A percentile compares a stretch with the other conserved stretches of the same genome.
phyloP scores from a whole-genome alignment of 2,888 invertebrate genomes.

The Eristalis pertinax region DNA sequence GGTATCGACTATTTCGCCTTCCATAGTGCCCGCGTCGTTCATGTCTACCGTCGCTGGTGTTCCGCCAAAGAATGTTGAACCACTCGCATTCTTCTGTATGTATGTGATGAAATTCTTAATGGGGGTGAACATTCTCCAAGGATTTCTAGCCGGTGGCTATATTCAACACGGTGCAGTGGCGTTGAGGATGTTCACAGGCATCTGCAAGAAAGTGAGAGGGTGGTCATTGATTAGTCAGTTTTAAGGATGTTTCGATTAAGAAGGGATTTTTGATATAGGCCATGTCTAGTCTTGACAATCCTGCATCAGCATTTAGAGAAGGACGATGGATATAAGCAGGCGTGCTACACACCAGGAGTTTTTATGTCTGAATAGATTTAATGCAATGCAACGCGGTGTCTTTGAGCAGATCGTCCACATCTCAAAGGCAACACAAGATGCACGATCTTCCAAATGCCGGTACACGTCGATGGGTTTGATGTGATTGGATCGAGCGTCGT shows the following conservation, averaged over 20 bases:
- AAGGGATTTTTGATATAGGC: neutral
- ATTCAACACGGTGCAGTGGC: neutral
- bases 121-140: constrained; percentile 79
- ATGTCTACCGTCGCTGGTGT: constrained; percentile 66
- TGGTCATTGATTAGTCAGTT: neutral
- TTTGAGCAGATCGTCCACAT: too few relatives aligned
- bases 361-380: too few relatives aligned
- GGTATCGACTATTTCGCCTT: constrained; percentile 34
- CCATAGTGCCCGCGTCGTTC: constrained; percentile 33
- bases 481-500: too few relatives aligned
- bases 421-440: too few relatives aligned
- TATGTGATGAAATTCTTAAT: constrained; percentile 80
- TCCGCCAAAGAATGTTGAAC: constrained; percentile 78
- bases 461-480: too few relatives aligned
- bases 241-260: neutral
- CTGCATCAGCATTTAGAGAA: too few relatives aligned
- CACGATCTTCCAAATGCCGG: too few relatives aligned
- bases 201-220: constrained; percentile 35
- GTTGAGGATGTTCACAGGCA: constrained; percentile 13
- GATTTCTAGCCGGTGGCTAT: neutral
- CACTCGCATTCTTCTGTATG: constrained; percentile 81
- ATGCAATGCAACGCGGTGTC: too few relatives aligned
- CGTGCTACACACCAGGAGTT: too few relatives aligned
- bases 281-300: too few relatives aligned
- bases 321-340: too few relatives aligned